Percentiles rank a stretch among this genome's conserved stretches.
phyloP scores from a whole-genome alignment of 2,888 invertebrate species.

The Ceraclea dissimilis region DNA sequence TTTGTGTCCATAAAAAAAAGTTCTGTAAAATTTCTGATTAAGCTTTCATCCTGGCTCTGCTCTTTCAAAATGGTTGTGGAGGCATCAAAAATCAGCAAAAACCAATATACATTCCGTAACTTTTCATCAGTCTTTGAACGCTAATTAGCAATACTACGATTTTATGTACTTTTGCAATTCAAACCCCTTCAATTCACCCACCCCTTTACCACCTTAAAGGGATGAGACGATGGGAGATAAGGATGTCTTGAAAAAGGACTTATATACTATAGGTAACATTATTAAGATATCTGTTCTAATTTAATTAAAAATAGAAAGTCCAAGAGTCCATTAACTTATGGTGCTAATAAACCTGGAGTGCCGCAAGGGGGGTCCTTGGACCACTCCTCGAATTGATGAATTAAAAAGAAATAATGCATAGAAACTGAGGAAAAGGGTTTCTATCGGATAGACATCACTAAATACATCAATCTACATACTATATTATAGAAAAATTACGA shows the following conservation, averaged over 20 bases:
- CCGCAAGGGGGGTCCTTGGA: not conserved
- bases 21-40: too few species aligned
- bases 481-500: too few species aligned
- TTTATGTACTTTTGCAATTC: not conserved
- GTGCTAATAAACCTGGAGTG: not conserved
- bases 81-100: constrained; percentile 9
- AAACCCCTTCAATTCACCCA: constrained; percentile 1
- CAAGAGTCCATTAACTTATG: too few species aligned
- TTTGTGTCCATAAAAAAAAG: too few species aligned
- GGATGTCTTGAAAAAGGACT: not conserved
- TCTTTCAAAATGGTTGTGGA: not conserved
- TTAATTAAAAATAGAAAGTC: not conserved
- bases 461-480: too few species aligned
- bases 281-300: not conserved
- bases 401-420: too few species aligned
- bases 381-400: not conserved
- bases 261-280: not conserved
- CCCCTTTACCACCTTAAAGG: not conserved
- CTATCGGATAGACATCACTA: too few species aligned
- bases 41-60: too few species aligned
- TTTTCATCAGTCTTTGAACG: constrained; percentile 21
- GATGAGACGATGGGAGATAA: not conserved
- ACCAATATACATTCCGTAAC: not conserved
- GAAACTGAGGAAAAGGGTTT: too few species aligned
- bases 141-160: constrained; percentile 23